A percentile compares a stretch with the other conserved stretches of the same genome.
These are phyloP conservation scores for Cosmorhoe ocellata DNA, from an alignment of 2,888 invertebrate species.

Conservation along the genomic window DNA sequence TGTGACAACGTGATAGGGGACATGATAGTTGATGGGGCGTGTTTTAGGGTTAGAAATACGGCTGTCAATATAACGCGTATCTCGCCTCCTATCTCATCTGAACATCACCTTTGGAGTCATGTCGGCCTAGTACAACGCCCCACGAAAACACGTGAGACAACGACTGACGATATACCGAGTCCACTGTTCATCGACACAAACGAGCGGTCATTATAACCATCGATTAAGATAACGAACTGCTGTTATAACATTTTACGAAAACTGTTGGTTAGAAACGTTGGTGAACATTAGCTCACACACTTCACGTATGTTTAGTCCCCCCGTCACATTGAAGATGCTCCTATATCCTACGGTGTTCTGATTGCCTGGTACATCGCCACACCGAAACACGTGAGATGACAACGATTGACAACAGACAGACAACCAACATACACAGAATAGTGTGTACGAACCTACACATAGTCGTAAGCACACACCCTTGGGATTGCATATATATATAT, in stretches of 20 bases:
- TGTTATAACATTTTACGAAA: no score
- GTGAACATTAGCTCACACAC: no score
- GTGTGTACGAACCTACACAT: no score
- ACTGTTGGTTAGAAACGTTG: no score
- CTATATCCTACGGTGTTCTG: constrained; percentile 7
- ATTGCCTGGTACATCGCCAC: constrained; percentile 26
- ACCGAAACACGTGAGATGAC: constrained; percentile 31
- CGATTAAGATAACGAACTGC: background rate
- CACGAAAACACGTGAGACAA: constrained; percentile 4
- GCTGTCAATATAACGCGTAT: no score
- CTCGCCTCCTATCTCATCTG: no score
- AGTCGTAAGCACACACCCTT: no score
- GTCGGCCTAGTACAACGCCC: constrained; percentile 2
- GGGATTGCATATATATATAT: background rate
- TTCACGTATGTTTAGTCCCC: background rate
- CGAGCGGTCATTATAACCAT: background rate
- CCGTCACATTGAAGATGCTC: background rate
- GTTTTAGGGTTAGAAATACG: no score
- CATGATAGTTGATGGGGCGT: no score
- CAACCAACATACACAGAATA: constrained; percentile 1
- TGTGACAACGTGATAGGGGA: no score
- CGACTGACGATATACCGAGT: background rate
- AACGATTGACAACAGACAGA: constrained; percentile 11
- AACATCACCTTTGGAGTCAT: background rate
- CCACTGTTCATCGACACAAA: background rate